Conservation (phyloP, 2,888 invertebrate species). For the Ectobius pallidus region DNA sequence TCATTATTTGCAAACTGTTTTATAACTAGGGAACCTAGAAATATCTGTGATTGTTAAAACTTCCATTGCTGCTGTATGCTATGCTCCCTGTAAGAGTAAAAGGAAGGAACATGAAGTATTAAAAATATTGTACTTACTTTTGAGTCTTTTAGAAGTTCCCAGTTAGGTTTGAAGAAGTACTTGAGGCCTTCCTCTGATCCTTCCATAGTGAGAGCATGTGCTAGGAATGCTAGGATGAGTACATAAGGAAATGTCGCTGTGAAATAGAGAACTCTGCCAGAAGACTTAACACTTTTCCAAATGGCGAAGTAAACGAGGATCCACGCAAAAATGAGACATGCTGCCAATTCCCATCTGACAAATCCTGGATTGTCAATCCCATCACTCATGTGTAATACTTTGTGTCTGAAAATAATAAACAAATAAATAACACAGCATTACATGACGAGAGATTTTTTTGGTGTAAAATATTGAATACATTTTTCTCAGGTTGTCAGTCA, state of each 20-base stretch:
- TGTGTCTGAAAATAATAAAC: conserved; percentile 76
- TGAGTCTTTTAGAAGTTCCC: conserved; percentile 80
- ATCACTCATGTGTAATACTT: conserved; percentile 81
- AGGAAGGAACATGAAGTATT: too few species aligned
- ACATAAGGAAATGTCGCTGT: conserved; percentile 92
- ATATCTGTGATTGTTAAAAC: too few species aligned
- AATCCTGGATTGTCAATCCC: conserved; percentile 84
- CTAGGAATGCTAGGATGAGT: conserved; percentile 83
- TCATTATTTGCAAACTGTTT: too few species aligned
- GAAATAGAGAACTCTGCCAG: conserved; percentile 88
- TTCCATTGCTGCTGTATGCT: too few species aligned
- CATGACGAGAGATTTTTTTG: too few species aligned
- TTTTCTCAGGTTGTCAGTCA: too few species aligned
- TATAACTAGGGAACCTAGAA: too few species aligned
- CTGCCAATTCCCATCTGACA: conserved; percentile 87
- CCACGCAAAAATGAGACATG: conserved; percentile 91
- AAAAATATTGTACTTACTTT: conserved; percentile 72
- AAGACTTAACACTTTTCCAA: conserved; percentile 96
- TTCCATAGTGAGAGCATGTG: conserved; percentile 86
- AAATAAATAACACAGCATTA: background rate
- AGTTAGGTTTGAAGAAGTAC: conserved; percentile 87
- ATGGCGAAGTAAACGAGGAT: conserved; percentile 93
- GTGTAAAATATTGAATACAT: too few species aligned
- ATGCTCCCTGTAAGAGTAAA: too few species aligned
- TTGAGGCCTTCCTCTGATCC: conserved; percentile 85